Evolutionary conservation across 2,113 vertebrate genomes (phyloP).

Genomic region (Gymnobelideus leadbeateri): DNA sequence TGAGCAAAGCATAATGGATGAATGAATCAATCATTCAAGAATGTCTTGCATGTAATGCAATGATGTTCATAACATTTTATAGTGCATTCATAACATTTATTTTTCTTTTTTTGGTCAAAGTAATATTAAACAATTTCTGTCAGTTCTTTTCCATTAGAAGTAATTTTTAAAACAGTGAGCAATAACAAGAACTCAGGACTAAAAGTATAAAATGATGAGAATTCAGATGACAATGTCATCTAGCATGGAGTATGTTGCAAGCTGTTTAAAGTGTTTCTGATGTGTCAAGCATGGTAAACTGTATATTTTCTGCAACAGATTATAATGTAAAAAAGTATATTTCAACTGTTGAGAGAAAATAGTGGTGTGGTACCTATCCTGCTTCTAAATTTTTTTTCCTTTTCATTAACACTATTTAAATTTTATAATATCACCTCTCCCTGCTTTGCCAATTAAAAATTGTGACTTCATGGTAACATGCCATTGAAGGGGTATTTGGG

Average conservation of each 20-base stretch:
- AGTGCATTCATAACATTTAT: no score
- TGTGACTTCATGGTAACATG: slow-evolving; percentile 16
- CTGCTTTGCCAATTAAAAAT: not conserved
- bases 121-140: slow-evolving; percentile 62
- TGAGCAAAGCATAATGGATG: not conserved
- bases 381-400: not conserved
- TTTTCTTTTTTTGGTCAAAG: no score
- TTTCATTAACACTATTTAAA: slow-evolving; percentile 46
- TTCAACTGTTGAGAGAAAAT: slow-evolving; percentile 43
- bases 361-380: not conserved
- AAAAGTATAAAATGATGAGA: slow-evolving; percentile 76
- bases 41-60: not conserved
- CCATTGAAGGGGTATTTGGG: slow-evolving; percentile 36
- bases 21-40: not conserved
- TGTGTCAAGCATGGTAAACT: slow-evolving; percentile 50
- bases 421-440: slow-evolving; percentile 66
- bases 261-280: slow-evolving; percentile 72
- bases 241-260: slow-evolving; percentile 63
- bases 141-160: slow-evolving; percentile 71
- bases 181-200: slow-evolving; percentile 49
- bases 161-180: slow-evolving; percentile 72
- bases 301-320: slow-evolving; percentile 57
- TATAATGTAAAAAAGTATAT: slow-evolving; percentile 72
- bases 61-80: not conserved
- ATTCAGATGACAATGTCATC: slow-evolving; percentile 74